Evolutionary conservation across 2,888 invertebrate genomes (phyloP).

Genomic region (Argyra leucocephala): DNA sequence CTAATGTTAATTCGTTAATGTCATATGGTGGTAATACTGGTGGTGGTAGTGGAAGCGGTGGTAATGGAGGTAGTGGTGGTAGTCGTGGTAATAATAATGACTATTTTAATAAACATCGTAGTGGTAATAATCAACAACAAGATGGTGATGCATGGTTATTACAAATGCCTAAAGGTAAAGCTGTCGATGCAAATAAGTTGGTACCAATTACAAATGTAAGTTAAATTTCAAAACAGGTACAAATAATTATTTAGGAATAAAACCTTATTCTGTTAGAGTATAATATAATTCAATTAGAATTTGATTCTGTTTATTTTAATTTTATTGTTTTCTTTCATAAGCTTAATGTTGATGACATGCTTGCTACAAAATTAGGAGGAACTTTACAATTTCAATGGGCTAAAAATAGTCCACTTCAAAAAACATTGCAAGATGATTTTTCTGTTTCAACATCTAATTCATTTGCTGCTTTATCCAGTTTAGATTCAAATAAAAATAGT

Average conservation of each 20-base stretch:
- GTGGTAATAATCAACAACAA: slow-evolving; percentile 13
- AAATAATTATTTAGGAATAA: too few species aligned
- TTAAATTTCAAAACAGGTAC: too few species aligned
- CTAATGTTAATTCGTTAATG: slow-evolving; percentile 22
- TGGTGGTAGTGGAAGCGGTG: slow-evolving; percentile 15
- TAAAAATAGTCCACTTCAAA: slow-evolving; percentile 20
- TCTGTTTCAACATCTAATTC: slow-evolving; percentile 35
- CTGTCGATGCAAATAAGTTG: slow-evolving; percentile 36
- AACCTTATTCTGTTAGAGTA: too few species aligned
- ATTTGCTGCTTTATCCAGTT: slow-evolving; percentile 35
- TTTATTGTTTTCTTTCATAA: slow-evolving; percentile 22
- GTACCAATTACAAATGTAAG: slow-evolving; percentile 34
- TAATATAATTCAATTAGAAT: too few species aligned
- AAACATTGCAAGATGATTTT: slow-evolving; percentile 24
- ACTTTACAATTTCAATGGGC: slow-evolving; percentile 36
- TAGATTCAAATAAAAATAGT: slow-evolving; percentile 32
- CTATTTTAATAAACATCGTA: slow-evolving; percentile 16
- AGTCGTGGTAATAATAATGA: slow-evolving; percentile 14
- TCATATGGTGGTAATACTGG: slow-evolving; percentile 13
- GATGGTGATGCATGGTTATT: slow-evolving; percentile 40
- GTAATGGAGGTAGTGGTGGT: slow-evolving; percentile 15
- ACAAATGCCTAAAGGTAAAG: slow-evolving; percentile 39
- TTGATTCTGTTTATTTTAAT: slow-evolving; percentile 7
- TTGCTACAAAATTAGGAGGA: slow-evolving; percentile 37
- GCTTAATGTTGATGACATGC: slow-evolving; percentile 34